Conservation (phyloP, 1,140 invertebrate species). For the Micrasema longulum region DNA sequence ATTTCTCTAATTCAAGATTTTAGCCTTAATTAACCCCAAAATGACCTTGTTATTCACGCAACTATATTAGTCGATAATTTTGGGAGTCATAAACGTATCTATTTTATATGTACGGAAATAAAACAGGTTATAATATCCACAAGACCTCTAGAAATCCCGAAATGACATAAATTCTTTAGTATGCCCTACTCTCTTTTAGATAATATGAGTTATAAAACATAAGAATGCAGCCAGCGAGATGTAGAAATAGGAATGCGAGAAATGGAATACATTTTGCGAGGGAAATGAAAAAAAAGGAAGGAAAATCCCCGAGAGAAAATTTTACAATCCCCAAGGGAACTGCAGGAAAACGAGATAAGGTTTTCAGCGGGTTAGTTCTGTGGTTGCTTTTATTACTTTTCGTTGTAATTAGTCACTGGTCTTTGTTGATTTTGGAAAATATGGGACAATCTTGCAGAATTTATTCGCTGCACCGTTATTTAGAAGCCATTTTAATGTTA, state of each 20-base stretch:
- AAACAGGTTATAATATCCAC: no score
- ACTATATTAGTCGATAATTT: no score
- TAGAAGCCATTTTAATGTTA: no score
- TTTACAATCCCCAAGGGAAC: background rate
- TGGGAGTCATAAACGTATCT: no score
- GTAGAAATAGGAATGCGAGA: slow-evolving; percentile 12
- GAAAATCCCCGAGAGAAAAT: slow-evolving; percentile 20
- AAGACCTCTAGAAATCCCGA: background rate
- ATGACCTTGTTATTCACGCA: no score
- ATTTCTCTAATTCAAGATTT: no score
- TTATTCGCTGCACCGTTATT: no score
- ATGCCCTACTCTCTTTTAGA: background rate
- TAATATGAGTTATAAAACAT: slow-evolving; percentile 31
- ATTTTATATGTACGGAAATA: no score
- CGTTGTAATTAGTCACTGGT: slow-evolving; percentile 36
- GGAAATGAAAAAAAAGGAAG: slow-evolving; percentile 7
- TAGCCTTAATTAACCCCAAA: no score
- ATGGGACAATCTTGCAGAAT: background rate
- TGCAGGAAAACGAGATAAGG: slow-evolving; percentile 28
- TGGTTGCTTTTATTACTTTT: slow-evolving; percentile 30
- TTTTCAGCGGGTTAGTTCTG: slow-evolving; percentile 9
- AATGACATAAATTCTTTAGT: slow-evolving; percentile 18
- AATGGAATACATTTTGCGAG: slow-evolving; percentile 13
- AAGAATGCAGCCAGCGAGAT: slow-evolving; percentile 11
- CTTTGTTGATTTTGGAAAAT: slow-evolving; percentile 5